These are phyloP conservation scores for Pocillopora verrucosa DNA, from an alignment of 64 coral and sea anemone species.

Conservation along the genomic window DNA sequence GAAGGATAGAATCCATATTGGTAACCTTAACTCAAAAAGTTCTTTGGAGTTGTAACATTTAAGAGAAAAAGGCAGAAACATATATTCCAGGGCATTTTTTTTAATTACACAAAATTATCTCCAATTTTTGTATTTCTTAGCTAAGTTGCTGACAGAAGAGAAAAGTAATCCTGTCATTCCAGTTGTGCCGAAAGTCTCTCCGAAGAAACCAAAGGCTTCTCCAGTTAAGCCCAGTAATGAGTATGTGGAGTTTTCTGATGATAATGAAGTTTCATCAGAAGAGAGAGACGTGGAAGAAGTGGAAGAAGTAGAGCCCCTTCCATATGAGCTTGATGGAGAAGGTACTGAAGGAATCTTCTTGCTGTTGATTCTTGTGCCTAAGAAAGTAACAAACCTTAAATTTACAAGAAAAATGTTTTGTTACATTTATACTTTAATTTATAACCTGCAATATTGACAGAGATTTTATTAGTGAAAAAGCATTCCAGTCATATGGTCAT, in stretches of 20 bases:
- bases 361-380: not conserved
- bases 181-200: not conserved
- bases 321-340: not conserved
- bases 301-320: not conserved
- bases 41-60: too few species aligned
- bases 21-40: too few species aligned
- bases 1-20: too few species aligned
- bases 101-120: not conserved
- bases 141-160: conserved; percentile 32
- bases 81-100: not conserved
- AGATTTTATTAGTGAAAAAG: too few species aligned
- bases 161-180: not conserved
- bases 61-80: too few species aligned
- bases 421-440: too few species aligned
- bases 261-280: conserved; percentile 6
- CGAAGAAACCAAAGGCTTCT: not conserved
- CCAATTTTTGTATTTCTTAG: not conserved
- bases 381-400: not conserved
- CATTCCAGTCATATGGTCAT: too few species aligned
- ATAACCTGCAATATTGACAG: too few species aligned
- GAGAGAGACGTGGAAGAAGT: not conserved
- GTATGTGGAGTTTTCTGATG: conserved; percentile 11
- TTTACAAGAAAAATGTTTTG: not conserved
- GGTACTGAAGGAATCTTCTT: not conserved
- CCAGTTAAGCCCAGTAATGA: not conserved